phyloP scores from a whole-genome alignment of 2,888 invertebrate genomes.

The Dione juno region DNA sequence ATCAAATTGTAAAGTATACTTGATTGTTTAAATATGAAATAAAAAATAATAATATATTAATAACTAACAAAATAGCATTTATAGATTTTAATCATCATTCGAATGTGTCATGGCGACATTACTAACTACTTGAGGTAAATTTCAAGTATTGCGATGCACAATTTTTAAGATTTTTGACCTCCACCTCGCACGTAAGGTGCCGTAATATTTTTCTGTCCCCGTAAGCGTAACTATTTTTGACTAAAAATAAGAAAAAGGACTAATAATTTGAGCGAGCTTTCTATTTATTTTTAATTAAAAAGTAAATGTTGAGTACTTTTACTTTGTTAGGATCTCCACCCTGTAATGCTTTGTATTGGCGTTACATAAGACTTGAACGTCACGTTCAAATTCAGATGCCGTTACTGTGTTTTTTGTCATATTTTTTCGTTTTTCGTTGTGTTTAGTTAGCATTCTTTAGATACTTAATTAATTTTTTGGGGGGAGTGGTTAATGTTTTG shows the following conservation, averaged over 20 bases:
- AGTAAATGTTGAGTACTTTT: too few species aligned
- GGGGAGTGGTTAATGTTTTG: conserved; percentile 1
- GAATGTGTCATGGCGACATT: too few species aligned
- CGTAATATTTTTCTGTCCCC: not conserved
- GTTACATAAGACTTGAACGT: too few species aligned
- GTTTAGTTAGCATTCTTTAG: not conserved
- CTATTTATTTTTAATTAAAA: too few species aligned
- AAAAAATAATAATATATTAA: not conserved
- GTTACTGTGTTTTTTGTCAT: too few species aligned
- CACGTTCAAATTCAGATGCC: too few species aligned
- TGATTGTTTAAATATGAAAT: not conserved
- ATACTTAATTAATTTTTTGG: conserved; percentile 1
- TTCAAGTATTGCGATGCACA: too few species aligned
- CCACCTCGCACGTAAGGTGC: not conserved
- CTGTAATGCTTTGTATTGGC: too few species aligned
- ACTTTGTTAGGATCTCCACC: too few species aligned
- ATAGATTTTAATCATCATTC: not conserved
- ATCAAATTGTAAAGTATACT: not conserved
- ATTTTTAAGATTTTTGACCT: not conserved
- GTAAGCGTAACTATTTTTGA: too few species aligned
- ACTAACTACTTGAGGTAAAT: too few species aligned
- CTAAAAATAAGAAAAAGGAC: not conserved
- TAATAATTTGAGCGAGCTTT: too few species aligned
- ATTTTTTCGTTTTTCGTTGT: not conserved
- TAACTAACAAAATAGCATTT: conserved; percentile 3